Base-by-base conservation (phyloP, 2,113 vertebrate species). In the Bos indicus region DNA sequence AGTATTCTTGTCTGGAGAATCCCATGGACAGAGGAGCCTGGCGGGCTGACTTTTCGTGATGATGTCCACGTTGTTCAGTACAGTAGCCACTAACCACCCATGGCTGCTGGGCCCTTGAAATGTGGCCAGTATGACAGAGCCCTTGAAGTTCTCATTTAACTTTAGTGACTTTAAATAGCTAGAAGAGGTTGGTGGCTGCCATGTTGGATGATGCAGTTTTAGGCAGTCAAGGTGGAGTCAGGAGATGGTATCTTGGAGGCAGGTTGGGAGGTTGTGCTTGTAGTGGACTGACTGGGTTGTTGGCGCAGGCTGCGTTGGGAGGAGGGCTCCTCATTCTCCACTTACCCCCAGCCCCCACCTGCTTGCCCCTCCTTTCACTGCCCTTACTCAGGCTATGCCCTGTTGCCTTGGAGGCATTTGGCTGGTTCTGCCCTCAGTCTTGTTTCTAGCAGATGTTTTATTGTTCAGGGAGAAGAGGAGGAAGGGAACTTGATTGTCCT, bases 341-440 rank as follows among this genome's bases (percentile, higher is more conserved):
- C 7, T 14, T 4, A 2, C 6, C 14, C 3, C 3, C 14, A 6
- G 3, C 12, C 67, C 10, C 36, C 0, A 0, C 21, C 17, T 40
- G 67, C 21, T 40, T 40, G 71, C 21, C 19, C 5, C 19, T 71
- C 2, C 67, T 71, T 36, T 36, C 67, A 74, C 71, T 77, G 36
- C 11, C 36, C 19, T 71, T 71, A 40, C 67, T 71, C 67, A 71
- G 25, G 15, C 43, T 80, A 26, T 17, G 30, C 33, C 7, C 12
- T 51, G 28, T 56, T 71, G 81, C 80, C 59, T 6, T 33, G 19
- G 57, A 46, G 51, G 28, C 11, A 2, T 67, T 52, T 84, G n/a
- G 30, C 60, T 46, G 30, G n/a, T n/a, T 36, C 57, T 21, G 1
- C 43, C 36, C 2, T 25, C 13, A 1, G 14, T 54, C 11, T 52